Conservation (phyloP, 2,113 vertebrate genomes). For the Sorex araneus region DNA sequence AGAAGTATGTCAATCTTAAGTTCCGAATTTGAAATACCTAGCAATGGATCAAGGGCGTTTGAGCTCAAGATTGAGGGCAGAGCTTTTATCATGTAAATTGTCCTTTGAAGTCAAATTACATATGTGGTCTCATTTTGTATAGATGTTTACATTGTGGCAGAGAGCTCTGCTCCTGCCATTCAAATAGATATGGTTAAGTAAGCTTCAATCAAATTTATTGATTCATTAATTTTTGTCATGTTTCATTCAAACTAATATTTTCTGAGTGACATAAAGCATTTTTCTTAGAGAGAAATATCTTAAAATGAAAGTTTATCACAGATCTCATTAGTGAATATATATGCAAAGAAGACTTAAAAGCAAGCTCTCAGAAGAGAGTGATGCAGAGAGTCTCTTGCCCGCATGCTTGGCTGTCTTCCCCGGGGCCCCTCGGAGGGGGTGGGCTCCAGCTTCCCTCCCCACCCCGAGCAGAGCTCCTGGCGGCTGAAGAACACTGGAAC, state of each 20-base stretch:
- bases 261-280: not conserved
- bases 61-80: not conserved
- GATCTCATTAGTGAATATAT: not conserved
- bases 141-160: not conserved
- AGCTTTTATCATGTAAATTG: not conserved
- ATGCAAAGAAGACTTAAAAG: not conserved
- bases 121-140: not conserved
- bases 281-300: not conserved
- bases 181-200: constrained; percentile 9
- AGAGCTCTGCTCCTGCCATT: not conserved
- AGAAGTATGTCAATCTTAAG: not conserved
- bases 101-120: not conserved
- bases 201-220: constrained; percentile 13
- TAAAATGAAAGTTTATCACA: not conserved
- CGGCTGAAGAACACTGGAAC: too few relatives aligned
- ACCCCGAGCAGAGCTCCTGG: too few relatives aligned
- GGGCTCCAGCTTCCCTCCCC: too few relatives aligned
- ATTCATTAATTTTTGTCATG: not conserved
- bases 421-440: too few relatives aligned
- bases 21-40: not conserved
- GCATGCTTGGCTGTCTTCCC: too few relatives aligned
- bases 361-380: too few relatives aligned
- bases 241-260: not conserved
- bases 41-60: not conserved
- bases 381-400: too few relatives aligned